phyloP scores from a whole-genome alignment of 2,888 invertebrate species.

The Tillus elongatus region DNA sequence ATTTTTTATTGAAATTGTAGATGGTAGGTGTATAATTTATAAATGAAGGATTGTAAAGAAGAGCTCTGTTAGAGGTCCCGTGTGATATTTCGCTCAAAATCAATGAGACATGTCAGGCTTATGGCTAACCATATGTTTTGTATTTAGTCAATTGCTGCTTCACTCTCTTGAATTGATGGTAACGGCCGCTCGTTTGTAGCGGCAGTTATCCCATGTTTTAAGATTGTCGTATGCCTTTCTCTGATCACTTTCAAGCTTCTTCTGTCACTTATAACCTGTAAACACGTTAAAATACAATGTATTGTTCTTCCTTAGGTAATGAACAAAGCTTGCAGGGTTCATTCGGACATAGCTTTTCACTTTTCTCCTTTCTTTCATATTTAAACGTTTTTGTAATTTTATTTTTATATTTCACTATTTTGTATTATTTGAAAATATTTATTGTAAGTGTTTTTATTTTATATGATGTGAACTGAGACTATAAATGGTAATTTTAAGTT shows the following conservation, averaged over 20 bases:
- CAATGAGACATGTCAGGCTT: constrained; percentile 27
- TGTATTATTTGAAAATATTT: too few relatives aligned
- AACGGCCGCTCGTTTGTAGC: not conserved
- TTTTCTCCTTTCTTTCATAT: not conserved
- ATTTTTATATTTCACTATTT: not conserved
- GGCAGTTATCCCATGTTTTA: constrained; percentile 5
- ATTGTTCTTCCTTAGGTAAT: constrained; percentile 36
- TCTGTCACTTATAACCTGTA: constrained; percentile 26
- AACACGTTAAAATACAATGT: constrained; percentile 32
- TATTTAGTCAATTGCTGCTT: constrained; percentile 3
- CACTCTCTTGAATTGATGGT: not conserved
- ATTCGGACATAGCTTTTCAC: too few relatives aligned
- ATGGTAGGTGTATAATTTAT: constrained; percentile 31
- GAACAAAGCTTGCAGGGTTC: constrained; percentile 32
- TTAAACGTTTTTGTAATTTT: not conserved
- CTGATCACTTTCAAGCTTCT: constrained; percentile 23
- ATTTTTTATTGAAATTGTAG: constrained; percentile 33
- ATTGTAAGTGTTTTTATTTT: too few relatives aligned
- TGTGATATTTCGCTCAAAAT: constrained; percentile 38
- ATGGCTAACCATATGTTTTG: constrained; percentile 23
- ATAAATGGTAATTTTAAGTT: too few relatives aligned
- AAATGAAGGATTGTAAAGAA: constrained; percentile 14
- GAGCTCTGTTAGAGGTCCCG: constrained; percentile 32
- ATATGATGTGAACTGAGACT: too few relatives aligned
- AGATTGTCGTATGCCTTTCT: constrained; percentile 4